phyloP scores from a whole-genome alignment of 2,888 invertebrate genomes.

The Netelia virgata region DNA sequence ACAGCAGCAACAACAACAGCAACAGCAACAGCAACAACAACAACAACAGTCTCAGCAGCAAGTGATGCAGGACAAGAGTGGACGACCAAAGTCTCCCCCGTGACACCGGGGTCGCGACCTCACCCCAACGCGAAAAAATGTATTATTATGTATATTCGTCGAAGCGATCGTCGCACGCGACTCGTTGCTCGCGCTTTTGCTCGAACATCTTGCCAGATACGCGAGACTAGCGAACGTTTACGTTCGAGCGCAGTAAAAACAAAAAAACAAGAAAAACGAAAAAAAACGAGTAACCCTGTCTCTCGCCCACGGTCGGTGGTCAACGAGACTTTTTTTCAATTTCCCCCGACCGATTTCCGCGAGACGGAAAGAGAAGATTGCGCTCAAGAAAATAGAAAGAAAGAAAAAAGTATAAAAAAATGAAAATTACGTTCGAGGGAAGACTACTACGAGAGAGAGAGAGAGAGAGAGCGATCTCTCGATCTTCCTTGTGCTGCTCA shows the following conservation, averaged over 20 bases:
- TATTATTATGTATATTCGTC: constrained; percentile 34
- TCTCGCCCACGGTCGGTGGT: constrained; percentile 9
- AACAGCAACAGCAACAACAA: constrained; percentile 73
- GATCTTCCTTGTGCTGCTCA: constrained; percentile 64
- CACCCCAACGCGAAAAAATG: constrained; percentile 57
- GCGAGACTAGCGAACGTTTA: constrained; percentile 25
- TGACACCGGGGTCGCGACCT: constrained; percentile 80
- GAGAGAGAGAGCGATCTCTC: constrained; percentile 23
- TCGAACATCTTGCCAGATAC: constrained; percentile 31
- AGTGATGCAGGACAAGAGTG: constrained; percentile 83
- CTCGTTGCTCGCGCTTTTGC: constrained; percentile 35
- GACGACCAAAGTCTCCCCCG: constrained; percentile 84
- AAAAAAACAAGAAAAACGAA: background rate
- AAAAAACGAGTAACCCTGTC: background rate
- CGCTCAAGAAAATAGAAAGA: background rate
- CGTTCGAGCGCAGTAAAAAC: background rate
- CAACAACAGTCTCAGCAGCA: constrained; percentile 78
- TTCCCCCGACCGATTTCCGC: background rate
- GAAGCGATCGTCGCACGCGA: constrained; percentile 21
- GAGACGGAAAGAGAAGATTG: constrained; percentile 15
- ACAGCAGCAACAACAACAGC: constrained; percentile 71
- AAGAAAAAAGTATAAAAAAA: constrained; percentile 9
- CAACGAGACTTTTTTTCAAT: constrained; percentile 7
- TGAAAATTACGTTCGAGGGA: background rate
- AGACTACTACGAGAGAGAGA: background rate